phyloP scores from a whole-genome alignment of 1,140 invertebrate species.

The Cheumatopsyche charites region DNA sequence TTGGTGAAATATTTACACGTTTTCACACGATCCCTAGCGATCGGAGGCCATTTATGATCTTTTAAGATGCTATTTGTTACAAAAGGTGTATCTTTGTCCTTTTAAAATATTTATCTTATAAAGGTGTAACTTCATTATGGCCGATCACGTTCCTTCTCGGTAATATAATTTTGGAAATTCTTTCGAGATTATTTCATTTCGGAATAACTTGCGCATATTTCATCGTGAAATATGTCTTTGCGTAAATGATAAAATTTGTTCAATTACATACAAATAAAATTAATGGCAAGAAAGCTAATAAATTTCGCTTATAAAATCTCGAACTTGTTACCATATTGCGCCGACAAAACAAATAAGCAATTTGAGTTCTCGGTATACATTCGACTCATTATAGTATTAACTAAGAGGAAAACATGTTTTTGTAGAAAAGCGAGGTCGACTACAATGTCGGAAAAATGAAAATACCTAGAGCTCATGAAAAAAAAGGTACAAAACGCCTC shows the following conservation, averaged over 20 bases:
- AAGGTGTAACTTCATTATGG: conserved; percentile 26
- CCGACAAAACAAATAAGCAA: conserved; percentile 1
- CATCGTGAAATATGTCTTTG: neutral
- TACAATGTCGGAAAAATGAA: neutral
- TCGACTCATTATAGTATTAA: neutral
- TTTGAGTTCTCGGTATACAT: neutral
- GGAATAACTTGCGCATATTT: neutral
- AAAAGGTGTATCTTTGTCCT: conserved; percentile 22
- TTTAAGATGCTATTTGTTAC: conserved; percentile 25
- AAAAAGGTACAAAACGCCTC: neutral
- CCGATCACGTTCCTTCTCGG: conserved; percentile 25
- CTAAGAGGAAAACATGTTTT: neutral
- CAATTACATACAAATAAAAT: neutral
- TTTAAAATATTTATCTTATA: conserved; percentile 26
- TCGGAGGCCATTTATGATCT: conserved; percentile 10
- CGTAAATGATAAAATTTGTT: neutral
- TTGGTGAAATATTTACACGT: conserved; percentile 36
- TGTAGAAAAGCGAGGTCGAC: neutral
- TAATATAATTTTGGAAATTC: neutral
- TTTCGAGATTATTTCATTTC: neutral
- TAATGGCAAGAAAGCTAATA: neutral
- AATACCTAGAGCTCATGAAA: neutral
- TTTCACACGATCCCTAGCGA: conserved; percentile 18
- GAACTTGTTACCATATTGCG: neutral
- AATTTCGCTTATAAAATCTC: neutral